phyloP scores from a whole-genome alignment of 2,113 vertebrate species.

The Sapajus apella region DNA sequence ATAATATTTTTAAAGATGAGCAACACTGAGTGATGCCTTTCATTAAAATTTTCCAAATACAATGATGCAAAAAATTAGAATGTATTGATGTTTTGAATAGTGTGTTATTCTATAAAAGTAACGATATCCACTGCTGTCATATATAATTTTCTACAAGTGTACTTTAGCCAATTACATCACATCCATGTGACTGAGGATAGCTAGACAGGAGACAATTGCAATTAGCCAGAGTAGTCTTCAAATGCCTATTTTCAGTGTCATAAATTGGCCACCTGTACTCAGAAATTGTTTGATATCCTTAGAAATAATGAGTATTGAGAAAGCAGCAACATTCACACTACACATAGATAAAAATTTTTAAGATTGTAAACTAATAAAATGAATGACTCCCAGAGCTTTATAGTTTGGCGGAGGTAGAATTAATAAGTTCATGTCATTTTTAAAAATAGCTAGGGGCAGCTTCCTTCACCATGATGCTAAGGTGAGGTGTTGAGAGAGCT shows the following conservation, averaged over 20 bases:
- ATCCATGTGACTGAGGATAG: neutral
- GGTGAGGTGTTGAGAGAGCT: neutral
- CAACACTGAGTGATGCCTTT: neutral
- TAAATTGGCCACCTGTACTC: neutral
- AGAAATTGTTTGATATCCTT: neutral
- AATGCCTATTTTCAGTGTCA: neutral
- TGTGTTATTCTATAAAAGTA: neutral
- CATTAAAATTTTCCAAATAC: neutral
- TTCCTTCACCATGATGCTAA: neutral
- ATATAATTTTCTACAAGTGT: neutral
- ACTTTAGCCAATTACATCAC: neutral
- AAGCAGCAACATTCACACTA: neutral
- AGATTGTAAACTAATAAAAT: neutral
- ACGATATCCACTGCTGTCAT: neutral
- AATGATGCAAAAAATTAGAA: neutral
- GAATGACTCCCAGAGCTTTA: neutral
- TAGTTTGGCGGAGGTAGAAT: neutral
- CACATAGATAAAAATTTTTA: neutral
- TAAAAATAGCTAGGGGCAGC: neutral
- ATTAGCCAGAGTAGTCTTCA: neutral
- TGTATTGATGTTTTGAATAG: neutral
- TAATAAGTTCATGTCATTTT: neutral
- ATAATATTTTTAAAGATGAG: too few species aligned
- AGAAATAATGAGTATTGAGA: neutral
- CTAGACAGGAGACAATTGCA: neutral